Base-by-base conservation (phyloP, 2,888 invertebrate species). In the Cetonia aurata region DNA sequence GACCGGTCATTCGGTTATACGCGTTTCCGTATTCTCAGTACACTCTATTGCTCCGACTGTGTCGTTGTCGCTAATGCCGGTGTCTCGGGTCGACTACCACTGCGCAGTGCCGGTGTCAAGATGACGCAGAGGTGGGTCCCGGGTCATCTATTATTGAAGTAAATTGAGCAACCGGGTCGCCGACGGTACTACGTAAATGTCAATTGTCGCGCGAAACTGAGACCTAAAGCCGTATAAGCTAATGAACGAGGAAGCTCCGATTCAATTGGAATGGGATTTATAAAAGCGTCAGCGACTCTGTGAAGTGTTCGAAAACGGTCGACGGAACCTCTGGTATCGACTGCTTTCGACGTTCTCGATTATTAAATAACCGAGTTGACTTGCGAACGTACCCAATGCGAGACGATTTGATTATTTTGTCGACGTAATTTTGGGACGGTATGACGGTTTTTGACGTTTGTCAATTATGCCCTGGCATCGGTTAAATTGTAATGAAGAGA, bases 101-200 rank as follows among this genome's bases (percentile, higher is more conserved):
- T 57, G 41, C 57, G 46, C 50, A 33, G 48, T 25, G 13, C 31
- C 25, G n/a, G 46, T 60, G 62, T 50, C 62, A 62, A 62, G 62
- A 62, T 62, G 50, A 50, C 50, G 50, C 62, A 62, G 25, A 62
- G 62, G 62, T 37, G 50, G 50, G 37, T 50, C 62, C 17, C 50
- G 48, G 62, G 62, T 62, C 62, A 62, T 62, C 62, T 62, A 62
- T 62, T 62, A 50, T 62, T 62, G 50, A 62, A 62, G 50, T 50
- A 62, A 62, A 62, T 50, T 50, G 48, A 62, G 62, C 50, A 62
- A 62, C 33, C 46, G 60, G 60, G 46, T 60, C 31, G 25, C 46
- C 41, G 6, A 46, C 31, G 15, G 50, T 37, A 48, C 33, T 62
- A 62, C 62, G 48, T 50, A 37, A 48, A 62, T 62, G 62, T 62